Conservation (phyloP, 2,797 vertebrate species). For the Eleutherodactylus coqui region DNA sequence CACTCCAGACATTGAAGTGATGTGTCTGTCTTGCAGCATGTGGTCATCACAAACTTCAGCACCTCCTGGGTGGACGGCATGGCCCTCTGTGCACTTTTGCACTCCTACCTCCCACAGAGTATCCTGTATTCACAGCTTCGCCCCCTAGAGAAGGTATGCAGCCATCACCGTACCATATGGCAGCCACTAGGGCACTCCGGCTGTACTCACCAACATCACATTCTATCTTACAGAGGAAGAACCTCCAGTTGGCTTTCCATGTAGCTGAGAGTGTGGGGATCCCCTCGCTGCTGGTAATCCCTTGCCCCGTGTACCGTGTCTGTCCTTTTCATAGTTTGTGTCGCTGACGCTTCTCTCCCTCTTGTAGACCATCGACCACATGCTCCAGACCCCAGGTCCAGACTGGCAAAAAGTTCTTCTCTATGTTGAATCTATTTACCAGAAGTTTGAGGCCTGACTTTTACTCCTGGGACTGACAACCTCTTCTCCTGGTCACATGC, state of each 20-base stretch:
- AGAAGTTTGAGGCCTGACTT: constrained; percentile 79
- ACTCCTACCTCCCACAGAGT: constrained; percentile 76
- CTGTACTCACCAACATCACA: neutral
- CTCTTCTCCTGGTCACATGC: neutral
- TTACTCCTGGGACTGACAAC: neutral
- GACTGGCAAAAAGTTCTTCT: constrained; percentile 81
- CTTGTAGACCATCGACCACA: constrained; percentile 75
- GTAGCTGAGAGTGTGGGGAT: constrained; percentile 76
- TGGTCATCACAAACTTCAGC: constrained; percentile 85
- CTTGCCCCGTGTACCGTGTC: neutral
- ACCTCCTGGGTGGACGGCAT: constrained; percentile 83
- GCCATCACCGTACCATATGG: neutral
- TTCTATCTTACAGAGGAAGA: constrained; percentile 71
- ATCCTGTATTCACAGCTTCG: constrained; percentile 75
- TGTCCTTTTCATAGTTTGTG: neutral
- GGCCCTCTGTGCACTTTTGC: constrained; percentile 81
- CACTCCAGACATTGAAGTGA: too few relatives aligned
- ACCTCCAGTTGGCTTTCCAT: constrained; percentile 78
- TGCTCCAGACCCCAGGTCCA: constrained; percentile 76
- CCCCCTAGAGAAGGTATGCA: constrained; percentile 74
- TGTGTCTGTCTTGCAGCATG: constrained; percentile 70
- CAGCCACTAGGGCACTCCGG: too few relatives aligned
- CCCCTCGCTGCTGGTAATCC: constrained; percentile 74
- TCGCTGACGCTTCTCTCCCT: neutral
- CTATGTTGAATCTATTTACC: constrained; percentile 80